Evolutionary conservation across 2,888 invertebrate genomes (phyloP), one percentile per base, ranked within the genome.

Genomic region (Empis stercorea): DNA sequence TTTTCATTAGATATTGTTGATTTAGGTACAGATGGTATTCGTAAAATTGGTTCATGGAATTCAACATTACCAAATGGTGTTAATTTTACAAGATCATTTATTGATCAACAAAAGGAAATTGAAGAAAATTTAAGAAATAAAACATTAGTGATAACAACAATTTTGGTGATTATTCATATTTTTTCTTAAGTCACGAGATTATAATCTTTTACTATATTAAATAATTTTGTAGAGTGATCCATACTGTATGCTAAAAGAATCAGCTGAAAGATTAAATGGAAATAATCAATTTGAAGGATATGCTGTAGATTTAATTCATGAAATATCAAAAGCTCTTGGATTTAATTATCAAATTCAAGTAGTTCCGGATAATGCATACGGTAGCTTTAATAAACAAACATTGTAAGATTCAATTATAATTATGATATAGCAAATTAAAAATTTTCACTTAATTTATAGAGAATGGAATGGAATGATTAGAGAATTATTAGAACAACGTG

Each of bases 251-350:
- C 73, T 87, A 54, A 93, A 87, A 68, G 84, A 87, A 61, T 86
- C 88, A 7, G 84, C 85, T 58, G 83, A 84, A 58, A 83, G 84
- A 52, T 73, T 93, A 44, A 78, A 79, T 6, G 94, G 93, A 36
- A 94, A 94, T 69, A 88, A 89, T 58, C 88, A 88, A 60, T 94
- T 86, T 68, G 93, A 94, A 67, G 94, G 94, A 32, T 97, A 94
- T 72, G 91, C 87, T 54, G 83, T 97, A 52, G 96, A 97, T 73
- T 74, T 97, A 51, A 85, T 96, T 62, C 79, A 87, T 62, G 92
- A 94, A 72, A 91, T 97, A 69, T 84, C 95, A 44, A 79, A 79
- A 62, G 78, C 86, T 53, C 75, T 89, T 57, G 87, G 87, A 53
- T 91, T 91, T 71, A 88, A 87, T 73, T 91, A 88, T 67, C 85